Evolutionary conservation across 2,113 vertebrate genomes (phyloP).

Genomic region (Gallinago undulata): DNA sequence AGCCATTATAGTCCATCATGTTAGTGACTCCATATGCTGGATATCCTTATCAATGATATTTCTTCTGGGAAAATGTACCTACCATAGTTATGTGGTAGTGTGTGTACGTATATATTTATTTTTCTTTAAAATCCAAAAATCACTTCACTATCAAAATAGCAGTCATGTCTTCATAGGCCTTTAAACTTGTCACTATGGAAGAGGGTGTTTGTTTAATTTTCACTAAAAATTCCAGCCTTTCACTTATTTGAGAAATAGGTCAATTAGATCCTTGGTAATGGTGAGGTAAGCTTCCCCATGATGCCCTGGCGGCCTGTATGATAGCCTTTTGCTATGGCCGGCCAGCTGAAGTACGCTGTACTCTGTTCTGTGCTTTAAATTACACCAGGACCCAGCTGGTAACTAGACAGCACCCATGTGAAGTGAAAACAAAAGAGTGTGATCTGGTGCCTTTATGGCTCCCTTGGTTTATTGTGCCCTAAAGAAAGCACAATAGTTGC

Average conservation of each 20-base stretch:
- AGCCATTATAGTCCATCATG: conserved; percentile 46
- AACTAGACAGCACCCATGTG: neutral
- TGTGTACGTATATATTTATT: neutral
- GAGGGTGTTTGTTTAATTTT: neutral
- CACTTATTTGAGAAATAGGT: neutral
- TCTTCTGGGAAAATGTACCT: conserved; percentile 8
- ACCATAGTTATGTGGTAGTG: neutral
- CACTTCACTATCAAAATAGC: neutral
- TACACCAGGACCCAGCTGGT: neutral
- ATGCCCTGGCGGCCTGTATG: neutral
- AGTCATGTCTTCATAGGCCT: neutral
- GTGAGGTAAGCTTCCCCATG: neutral
- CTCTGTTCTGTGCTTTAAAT: neutral
- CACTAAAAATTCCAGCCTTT: neutral
- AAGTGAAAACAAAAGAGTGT: neutral
- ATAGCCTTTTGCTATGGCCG: neutral
- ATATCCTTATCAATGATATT: neutral
- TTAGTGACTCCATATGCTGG: conserved; percentile 35
- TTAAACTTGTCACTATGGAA: neutral
- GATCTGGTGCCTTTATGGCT: neutral
- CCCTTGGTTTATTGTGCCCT: neutral
- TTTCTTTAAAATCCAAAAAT: neutral
- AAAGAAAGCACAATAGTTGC: neutral
- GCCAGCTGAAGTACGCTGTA: neutral
- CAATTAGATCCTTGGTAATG: neutral